These are phyloP conservation scores for Catharus minimus DNA, from an alignment of 2,113 vertebrate species.

Conservation along the genomic window DNA sequence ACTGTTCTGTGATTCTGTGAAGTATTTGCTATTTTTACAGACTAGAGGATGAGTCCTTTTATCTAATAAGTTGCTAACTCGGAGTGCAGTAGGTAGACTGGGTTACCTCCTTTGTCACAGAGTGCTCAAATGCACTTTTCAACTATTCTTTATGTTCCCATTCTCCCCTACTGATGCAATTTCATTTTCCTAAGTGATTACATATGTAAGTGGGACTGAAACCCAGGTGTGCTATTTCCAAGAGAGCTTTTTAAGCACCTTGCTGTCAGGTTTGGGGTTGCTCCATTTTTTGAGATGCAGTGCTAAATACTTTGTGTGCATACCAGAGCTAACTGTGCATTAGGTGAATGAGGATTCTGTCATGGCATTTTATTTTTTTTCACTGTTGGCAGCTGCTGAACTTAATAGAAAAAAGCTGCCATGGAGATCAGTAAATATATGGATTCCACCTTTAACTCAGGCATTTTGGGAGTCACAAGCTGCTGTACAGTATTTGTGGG, in stretches of 20 bases:
- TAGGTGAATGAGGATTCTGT: not conserved
- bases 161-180: not conserved
- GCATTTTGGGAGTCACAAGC: not conserved
- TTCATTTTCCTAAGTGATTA: not conserved
- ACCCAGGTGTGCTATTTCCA: not conserved
- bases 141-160: not conserved
- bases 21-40: not conserved
- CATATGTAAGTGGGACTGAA: not conserved
- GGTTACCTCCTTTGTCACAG: not conserved
- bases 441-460: not conserved
- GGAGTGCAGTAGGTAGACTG: not conserved
- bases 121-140: not conserved
- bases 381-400: not conserved
- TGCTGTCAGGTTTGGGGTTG: not conserved
- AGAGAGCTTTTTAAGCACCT: not conserved
- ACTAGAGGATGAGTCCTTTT: not conserved
- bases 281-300: not conserved
- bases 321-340: not conserved
- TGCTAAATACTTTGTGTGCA: not conserved
- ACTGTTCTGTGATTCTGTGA: not conserved
- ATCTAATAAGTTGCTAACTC: not conserved
- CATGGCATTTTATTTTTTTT: not conserved
- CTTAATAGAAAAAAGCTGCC: constrained; percentile 14
- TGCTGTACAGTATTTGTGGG: not conserved
- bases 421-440: constrained; percentile 4